phyloP scores from a whole-genome alignment of 1,140 invertebrate species.

The Cecropterus lyciades region DNA sequence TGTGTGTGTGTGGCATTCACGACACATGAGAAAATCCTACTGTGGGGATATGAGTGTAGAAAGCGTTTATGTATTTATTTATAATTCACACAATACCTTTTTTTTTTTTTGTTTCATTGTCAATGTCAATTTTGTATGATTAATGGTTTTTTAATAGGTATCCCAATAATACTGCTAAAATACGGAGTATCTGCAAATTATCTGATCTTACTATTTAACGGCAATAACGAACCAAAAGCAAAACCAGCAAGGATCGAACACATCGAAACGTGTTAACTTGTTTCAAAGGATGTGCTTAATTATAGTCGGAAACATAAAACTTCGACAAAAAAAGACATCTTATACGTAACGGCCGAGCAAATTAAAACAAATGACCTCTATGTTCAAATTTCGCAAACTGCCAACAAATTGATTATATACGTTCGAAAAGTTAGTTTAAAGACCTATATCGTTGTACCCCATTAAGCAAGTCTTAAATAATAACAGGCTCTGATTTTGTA shows the following conservation, averaged over 20 bases:
- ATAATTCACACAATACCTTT: no score
- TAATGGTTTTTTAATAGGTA: no score
- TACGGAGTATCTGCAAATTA: no score
- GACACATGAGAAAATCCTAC: no score
- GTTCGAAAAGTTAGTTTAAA: conserved; percentile 14
- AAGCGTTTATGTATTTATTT: no score
- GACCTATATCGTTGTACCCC: conserved; percentile 15
- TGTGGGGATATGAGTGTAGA: no score
- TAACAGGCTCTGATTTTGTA: conserved; percentile 49
- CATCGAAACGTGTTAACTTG: neutral
- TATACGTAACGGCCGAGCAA: neutral
- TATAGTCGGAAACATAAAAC: conserved; percentile 16
- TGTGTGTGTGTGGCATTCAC: no score
- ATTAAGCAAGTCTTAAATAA: conserved; percentile 40
- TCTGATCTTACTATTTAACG: no score
- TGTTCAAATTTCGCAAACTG: conserved; percentile 27
- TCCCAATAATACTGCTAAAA: no score
- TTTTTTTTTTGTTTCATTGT: no score
- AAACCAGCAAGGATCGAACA: neutral
- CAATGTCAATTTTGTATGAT: no score
- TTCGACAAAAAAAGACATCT: conserved; percentile 6
- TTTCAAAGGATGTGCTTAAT: conserved; percentile 9
- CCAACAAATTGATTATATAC: conserved; percentile 25
- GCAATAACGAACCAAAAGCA: neutral
- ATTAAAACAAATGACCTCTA: conserved; percentile 29